Evolutionary conservation across 1,140 invertebrate species (phyloP), one percentile per base, ranked within the genome.

Genomic region (Pogonus chalceus): DNA sequence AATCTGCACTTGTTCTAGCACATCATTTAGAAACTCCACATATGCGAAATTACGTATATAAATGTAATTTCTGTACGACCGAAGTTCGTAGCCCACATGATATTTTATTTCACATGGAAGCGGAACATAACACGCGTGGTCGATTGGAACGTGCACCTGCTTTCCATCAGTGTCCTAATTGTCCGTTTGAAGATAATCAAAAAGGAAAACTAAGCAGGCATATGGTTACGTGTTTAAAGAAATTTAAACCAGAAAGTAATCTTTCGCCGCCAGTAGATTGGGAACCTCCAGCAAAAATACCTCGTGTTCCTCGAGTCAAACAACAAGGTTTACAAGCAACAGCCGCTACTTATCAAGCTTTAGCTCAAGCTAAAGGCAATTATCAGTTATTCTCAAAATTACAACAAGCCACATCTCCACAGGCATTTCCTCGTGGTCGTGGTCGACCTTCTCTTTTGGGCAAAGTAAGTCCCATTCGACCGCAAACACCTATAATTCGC

Each of bases 1-100:
- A 96, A 71, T 96, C 92, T 12, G 71, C 76, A 1, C 72, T 93
- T 57, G 88, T 89, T 3, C 83, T 96, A 83, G 80, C 87, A 23
- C 84, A 90, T 69, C 93, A 98, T 69, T 79, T 93, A 65, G 89
- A 94, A 65, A 91, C 88, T 22, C 92, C 92, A 20, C 93, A 96
- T 69, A 87, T 93, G 84, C 86, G 83, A 54, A 88, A 90, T 64
- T 85, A 86, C 61, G 76, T 88, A 7, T 89, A 90, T 66, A 82
- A 83, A 67, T 96, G 90, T 74, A 90, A 92, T 72, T 92, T 90
- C 67, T 94, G 90, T 73, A 69, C 81, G 0, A 85, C 87, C 59
- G 85, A 90, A 67, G 86, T 90, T 22, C 79, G 85, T 52, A 88
- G 85, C 66, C 84, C 88, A 9, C 87, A 89, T 60, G 87, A 91